Conservation (phyloP, 2,888 invertebrate genomes). For the Trichopoda pennipes region DNA sequence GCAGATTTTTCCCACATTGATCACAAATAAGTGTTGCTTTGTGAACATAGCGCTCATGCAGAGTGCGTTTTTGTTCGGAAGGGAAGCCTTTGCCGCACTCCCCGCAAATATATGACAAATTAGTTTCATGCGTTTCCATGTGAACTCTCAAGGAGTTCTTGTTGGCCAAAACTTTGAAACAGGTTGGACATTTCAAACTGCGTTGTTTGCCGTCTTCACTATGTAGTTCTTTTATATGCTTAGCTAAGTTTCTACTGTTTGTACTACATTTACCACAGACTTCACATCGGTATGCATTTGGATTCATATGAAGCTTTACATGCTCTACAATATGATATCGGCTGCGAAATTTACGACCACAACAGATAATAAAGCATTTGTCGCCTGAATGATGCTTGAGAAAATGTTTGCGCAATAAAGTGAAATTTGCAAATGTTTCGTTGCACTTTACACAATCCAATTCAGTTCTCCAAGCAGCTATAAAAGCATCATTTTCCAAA, state of each 20-base stretch:
- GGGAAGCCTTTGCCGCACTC: conserved; percentile 71
- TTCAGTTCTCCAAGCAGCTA: conserved; percentile 67
- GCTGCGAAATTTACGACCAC: conserved; percentile 65
- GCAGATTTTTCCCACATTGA: conserved; percentile 66
- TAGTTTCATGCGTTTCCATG: conserved; percentile 67
- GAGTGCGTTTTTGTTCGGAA: conserved; percentile 60
- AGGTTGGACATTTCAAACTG: conserved; percentile 63
- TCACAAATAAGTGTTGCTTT: conserved; percentile 65
- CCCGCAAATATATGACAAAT: conserved; percentile 66
- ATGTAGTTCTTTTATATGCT: conserved; percentile 68
- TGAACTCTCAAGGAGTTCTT: conserved; percentile 66
- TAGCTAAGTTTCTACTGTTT: conserved; percentile 63
- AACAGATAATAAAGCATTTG: conserved; percentile 69
- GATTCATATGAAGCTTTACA: conserved; percentile 69
- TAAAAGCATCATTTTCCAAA: conserved; percentile 68
- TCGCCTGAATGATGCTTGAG: conserved; percentile 63
- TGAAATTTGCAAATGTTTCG: conserved; percentile 57
- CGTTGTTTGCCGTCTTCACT: conserved; percentile 50
- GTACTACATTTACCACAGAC: conserved; percentile 68
- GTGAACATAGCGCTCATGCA: conserved; percentile 65
- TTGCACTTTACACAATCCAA: conserved; percentile 68
- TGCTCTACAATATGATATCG: conserved; percentile 71
- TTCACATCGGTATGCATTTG: conserved; percentile 69
- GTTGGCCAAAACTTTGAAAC: conserved; percentile 66
- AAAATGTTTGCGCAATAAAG: conserved; percentile 67